Percentiles rank a stretch among this genome's conserved stretches.
These are phyloP conservation scores for Dasypolia templi DNA, from an alignment of 2,888 invertebrate genomes.

Conservation along the genomic window DNA sequence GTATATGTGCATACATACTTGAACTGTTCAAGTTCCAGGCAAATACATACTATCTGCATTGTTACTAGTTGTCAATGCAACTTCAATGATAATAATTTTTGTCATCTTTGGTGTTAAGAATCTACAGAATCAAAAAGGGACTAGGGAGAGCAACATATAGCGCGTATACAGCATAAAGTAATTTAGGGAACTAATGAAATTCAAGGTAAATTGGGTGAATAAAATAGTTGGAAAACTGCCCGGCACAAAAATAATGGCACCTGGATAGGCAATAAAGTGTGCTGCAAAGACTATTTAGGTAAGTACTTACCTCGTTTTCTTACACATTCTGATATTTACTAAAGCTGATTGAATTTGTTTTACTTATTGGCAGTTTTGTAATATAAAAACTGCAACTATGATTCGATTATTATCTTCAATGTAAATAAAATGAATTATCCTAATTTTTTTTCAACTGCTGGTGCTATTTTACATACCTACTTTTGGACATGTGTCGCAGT, in stretches of 20 bases:
- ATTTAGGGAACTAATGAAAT: not conserved
- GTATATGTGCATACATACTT: not conserved
- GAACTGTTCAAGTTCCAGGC: constrained; percentile 9
- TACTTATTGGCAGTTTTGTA: constrained; percentile 29
- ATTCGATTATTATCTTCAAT: constrained; percentile 40
- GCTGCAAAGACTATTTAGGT: not conserved
- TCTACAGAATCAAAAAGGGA: not conserved
- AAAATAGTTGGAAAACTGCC: not conserved
- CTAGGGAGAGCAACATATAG: not conserved
- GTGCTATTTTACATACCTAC: constrained; percentile 43
- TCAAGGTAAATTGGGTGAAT: not conserved
- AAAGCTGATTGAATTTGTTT: constrained; percentile 15
- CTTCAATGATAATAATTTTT: not conserved
- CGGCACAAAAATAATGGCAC: not conserved
- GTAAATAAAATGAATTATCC: constrained; percentile 51
- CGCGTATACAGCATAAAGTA: not conserved
- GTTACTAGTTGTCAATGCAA: not conserved
- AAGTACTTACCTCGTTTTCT: constrained; percentile 16
- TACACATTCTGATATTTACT: constrained; percentile 31
- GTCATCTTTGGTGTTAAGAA: not conserved
- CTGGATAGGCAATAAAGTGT: constrained; percentile 1
- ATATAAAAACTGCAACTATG: constrained; percentile 32
- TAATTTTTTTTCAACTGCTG: too few species aligned
- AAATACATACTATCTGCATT: not conserved
- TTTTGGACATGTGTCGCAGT: constrained; percentile 12